These are phyloP conservation scores for Chiridota heheva DNA, from an alignment of 35 echinoderm and acorn worm species.

Conservation along the genomic window DNA sequence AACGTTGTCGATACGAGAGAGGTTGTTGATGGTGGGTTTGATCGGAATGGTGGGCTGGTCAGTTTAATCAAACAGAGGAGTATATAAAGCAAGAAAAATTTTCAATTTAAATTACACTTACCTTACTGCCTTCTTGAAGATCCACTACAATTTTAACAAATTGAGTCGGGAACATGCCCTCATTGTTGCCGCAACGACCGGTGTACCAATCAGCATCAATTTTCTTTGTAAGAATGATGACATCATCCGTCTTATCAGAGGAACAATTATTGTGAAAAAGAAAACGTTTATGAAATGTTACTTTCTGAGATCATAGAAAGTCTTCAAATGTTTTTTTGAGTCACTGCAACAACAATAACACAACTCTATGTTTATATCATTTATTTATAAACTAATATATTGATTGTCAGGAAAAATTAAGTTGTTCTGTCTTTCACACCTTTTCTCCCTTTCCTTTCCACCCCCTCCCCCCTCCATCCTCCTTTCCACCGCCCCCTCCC, in stretches of 20 bases:
- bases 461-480: too few species aligned
- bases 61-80: too few species aligned
- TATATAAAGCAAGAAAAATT: too few species aligned
- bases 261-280: not conserved
- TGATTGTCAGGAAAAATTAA: not conserved
- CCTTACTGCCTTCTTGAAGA: constrained; percentile 50
- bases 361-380: not conserved
- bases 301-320: not conserved
- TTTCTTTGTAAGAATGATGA: constrained; percentile 75
- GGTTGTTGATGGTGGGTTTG: too few species aligned
- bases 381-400: not conserved
- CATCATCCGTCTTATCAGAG: constrained; percentile 64
- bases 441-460: too few species aligned
- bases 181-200: constrained; percentile 66
- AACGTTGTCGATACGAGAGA: too few species aligned
- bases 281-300: not conserved
- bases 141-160: constrained; percentile 76
- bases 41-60: too few species aligned
- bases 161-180: constrained; percentile 82
- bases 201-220: constrained; percentile 86
- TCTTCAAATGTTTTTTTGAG: not conserved
- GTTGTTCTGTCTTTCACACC: too few species aligned
- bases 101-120: not conserved
- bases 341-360: not conserved
- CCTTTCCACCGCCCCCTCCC: too few species aligned